A percentile compares a stretch with the other conserved stretches of the same genome.
Evolutionary conservation across 2,888 invertebrate genomes (phyloP).

Genomic region (Pegoplata infirma): DNA sequence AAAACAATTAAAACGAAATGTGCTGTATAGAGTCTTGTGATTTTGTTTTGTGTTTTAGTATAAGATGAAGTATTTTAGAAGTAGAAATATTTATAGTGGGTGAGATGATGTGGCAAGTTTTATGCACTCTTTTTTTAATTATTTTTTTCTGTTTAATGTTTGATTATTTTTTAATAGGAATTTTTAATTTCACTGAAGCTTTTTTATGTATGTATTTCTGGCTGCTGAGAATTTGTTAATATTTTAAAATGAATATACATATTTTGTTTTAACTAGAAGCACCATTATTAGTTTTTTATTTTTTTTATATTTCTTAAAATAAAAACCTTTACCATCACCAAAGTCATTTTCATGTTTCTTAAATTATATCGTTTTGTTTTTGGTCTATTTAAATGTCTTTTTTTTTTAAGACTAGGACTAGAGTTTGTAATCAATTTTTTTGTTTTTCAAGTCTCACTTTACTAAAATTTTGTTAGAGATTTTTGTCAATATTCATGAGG

Average conservation of each 20-base stretch:
- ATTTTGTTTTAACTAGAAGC: conserved; percentile 49
- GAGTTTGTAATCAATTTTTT: conserved; percentile 45
- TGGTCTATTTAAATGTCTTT: conserved; percentile 50
- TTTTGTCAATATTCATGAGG: neutral
- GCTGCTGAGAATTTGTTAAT: conserved; percentile 29
- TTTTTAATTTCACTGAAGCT: conserved; percentile 44
- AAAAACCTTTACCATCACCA: conserved; percentile 58
- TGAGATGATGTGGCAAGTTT: conserved; percentile 48
- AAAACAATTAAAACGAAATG: neutral
- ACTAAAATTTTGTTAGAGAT: neutral
- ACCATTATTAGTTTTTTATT: conserved; percentile 61
- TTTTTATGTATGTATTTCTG: conserved; percentile 17
- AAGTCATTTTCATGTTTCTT: conserved; percentile 37
- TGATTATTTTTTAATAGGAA: conserved; percentile 49
- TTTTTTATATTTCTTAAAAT: conserved; percentile 21
- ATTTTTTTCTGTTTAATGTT: conserved; percentile 25
- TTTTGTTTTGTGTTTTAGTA: neutral
- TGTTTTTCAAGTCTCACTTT: neutral
- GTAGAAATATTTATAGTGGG: conserved; percentile 29
- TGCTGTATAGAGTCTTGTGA: neutral
- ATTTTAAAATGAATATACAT: conserved; percentile 17
- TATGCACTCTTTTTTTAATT: conserved; percentile 33
- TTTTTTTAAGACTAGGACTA: conserved; percentile 62
- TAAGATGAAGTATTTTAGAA: conserved; percentile 28
- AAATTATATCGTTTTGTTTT: conserved; percentile 32